Evolutionary conservation across 2,888 invertebrate species (phyloP), one percentile per base, ranked within the genome.

Genomic region (Lacanobia oleracea): DNA sequence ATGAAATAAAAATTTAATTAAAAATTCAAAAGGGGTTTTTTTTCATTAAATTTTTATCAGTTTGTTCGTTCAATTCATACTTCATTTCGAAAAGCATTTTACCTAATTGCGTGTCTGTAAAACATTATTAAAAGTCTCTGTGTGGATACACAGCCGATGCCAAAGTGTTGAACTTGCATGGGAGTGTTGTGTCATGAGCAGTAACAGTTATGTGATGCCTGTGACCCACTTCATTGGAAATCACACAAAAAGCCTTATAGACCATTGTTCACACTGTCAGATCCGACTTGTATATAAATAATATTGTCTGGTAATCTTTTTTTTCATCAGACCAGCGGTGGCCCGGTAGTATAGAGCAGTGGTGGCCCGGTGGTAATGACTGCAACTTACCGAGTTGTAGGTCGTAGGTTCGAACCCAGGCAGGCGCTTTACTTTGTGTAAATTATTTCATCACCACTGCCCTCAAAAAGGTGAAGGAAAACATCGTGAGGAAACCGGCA

Each of bases 131-230:
- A 77, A 75, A 69, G 43, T 71, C 67, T 87, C 67, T 87, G 79
- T 85, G 69, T 78, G 87, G 54, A 75, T 82, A 78, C 79, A 68
- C 81, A 87, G 75, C 86, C 85, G 87, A 82, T 87, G 86, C 85
- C 88, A 87, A 91, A 89, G 89, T 91, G 89, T 89, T 92, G 90
- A 92, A 92, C 92, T 91, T 92, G 89, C 83, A 81, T 84, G 70
- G 85, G 88, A 86, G 89, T 90, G 89, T 93, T 92, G 92, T 94
- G 93, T 93, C 93, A 93, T 90, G 91, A 91, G 92, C 93, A 92
- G 94, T 94, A 91, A 92, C 93, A 92, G 94, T 94, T 93, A 94
- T 93, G 92, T 87, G 92, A 91, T 88, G 89, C 87, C 86, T 92
- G 86, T 93, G 94, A 94, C 95, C 93, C 83, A 94, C 90, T 89